Conservation (phyloP, 1,140 invertebrate species). For the Cydia amplana region DNA sequence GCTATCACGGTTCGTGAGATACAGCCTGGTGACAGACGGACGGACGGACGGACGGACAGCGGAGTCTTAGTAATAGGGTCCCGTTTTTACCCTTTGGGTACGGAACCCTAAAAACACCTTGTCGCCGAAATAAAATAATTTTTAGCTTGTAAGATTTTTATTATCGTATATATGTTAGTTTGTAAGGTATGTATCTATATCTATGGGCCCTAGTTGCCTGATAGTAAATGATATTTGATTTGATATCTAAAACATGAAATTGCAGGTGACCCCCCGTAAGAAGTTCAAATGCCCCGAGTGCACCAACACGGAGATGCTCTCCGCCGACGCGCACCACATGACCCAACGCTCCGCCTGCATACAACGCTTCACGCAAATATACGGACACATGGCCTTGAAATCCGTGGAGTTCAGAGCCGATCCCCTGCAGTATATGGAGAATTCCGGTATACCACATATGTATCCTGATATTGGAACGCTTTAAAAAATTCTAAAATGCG, state of each 20-base stretch:
- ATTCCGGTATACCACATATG: slow-evolving; percentile 78
- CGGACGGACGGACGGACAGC: no score
- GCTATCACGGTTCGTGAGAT: no score
- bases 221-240: neutral
- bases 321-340: slow-evolving; percentile 95
- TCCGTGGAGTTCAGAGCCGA: slow-evolving; percentile 96
- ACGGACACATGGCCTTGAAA: slow-evolving; percentile 92
- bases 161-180: no score
- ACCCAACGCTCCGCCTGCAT: slow-evolving; percentile 95
- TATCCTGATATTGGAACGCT: slow-evolving; percentile 96
- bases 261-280: slow-evolving; percentile 95
- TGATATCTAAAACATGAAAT: slow-evolving; percentile 9
- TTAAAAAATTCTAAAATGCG: slow-evolving; percentile 71
- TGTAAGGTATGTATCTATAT: no score
- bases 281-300: slow-evolving; percentile 99
- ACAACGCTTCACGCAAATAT: slow-evolving; percentile 90
- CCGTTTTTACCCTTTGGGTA: no score
- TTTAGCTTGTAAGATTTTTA: no score
- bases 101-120: no score
- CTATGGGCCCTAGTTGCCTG: no score
- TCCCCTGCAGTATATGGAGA: slow-evolving; percentile 94
- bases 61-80: no score
- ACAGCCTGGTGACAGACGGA: no score
- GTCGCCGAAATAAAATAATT: no score
- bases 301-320: slow-evolving; percentile 95